Base-by-base conservation (phyloP, 2,888 invertebrate genomes). In the Thera obeliscata region DNA sequence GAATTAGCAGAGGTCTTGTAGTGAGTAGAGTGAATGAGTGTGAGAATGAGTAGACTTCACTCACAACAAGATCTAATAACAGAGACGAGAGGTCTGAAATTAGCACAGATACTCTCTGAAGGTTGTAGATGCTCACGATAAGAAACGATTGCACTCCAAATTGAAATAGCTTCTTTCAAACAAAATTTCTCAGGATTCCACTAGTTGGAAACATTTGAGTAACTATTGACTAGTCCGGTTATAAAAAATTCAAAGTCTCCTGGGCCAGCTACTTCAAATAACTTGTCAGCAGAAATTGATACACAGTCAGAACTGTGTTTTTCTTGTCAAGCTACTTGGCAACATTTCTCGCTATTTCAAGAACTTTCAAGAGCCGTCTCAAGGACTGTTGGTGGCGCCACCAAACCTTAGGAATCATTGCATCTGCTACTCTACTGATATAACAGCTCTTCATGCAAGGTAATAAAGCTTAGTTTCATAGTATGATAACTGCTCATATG, bases 311-410 rank as follows among this genome's bases (percentile, higher is more conserved):
- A 75, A 57, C 58, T 64, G 74, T 79, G 68, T 76, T 78, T 74
- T 78, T 73, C 71, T 78, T 68, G 67, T 71, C 69, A 69, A 77
- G 75, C 71, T 77, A 70, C 74, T 74, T 76, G 73, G 78, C 74
- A 78, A 76, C 72, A 71, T 81, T 79, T 80, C 76, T 81, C 70
- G 76, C 66, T 71, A 72, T 71, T 81, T 79, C 72, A 74, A 81
- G 76, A 70, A 72, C 72, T 72, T 61, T 73, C 68, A 82, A 85
- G 83, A 80, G 81, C 81, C 75, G 78, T 76, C 81, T 87, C 78
- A 81, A 90, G 89, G 83, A 86, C 89, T 75, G 90, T 90, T 82
- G 69, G 71, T 81, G 90, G 90, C 90, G 90, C 90, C 90, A 86
- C 71, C 74, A 77, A 78, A 81, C 79, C 80, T 80, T 76, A 72